These are phyloP conservation scores for Leptinotarsa rubiginosa DNA, from an alignment of 2,888 invertebrate species.

Conservation along the genomic window DNA sequence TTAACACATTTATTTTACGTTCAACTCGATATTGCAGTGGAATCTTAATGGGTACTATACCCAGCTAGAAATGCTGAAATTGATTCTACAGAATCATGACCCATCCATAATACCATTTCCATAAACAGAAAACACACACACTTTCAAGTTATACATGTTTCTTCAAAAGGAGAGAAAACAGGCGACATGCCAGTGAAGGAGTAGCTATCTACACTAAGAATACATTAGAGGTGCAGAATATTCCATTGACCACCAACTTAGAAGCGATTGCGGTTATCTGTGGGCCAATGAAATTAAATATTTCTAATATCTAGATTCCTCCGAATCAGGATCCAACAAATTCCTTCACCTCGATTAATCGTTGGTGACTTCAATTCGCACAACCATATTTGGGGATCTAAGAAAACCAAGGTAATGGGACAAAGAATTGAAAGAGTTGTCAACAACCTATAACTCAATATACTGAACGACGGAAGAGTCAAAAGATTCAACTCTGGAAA, in stretches of 20 bases:
- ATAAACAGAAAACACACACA: slow-evolving; percentile 17
- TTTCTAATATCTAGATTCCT: no score
- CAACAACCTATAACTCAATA: no score
- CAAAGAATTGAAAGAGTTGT: no score
- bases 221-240: background rate
- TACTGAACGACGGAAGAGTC: no score
- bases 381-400: no score
- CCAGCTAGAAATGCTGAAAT: slow-evolving; percentile 26
- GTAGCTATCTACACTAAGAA: background rate
- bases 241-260: slow-evolving; percentile 30
- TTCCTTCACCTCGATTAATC: no score
- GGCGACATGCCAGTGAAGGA: background rate
- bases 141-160: slow-evolving; percentile 12
- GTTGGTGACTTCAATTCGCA: no score
- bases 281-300: background rate
- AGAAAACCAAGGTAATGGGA: no score
- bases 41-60: slow-evolving; percentile 17
- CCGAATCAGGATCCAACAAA: no score
- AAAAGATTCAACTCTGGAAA: no score
- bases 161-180: slow-evolving; percentile 20
- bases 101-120: slow-evolving; percentile 16
- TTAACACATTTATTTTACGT: background rate
- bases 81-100: slow-evolving; percentile 9
- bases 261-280: slow-evolving; percentile 10
- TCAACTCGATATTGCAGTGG: slow-evolving; percentile 26